Evolutionary conservation across 2,888 invertebrate species (phyloP).

Genomic region (Pandemis cinnamomeana): DNA sequence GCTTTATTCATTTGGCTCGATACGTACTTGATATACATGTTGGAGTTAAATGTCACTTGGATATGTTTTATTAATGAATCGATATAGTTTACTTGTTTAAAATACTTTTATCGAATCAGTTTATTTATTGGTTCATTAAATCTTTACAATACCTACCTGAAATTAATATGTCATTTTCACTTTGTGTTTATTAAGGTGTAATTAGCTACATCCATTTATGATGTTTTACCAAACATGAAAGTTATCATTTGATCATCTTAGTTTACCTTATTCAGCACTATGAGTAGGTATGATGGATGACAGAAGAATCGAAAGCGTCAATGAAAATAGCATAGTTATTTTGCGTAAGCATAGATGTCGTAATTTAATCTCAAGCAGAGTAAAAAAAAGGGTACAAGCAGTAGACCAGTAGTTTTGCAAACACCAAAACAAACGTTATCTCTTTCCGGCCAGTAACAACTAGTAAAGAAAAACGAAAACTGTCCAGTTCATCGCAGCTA

Average conservation of each 20-base stretch:
- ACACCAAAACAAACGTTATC: not conserved
- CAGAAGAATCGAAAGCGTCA: no score
- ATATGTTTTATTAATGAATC: not conserved
- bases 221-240: no score
- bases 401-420: no score
- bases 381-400: not conserved
- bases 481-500: slow-evolving; percentile 51
- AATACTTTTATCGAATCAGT: not conserved
- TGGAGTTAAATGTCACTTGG: slow-evolving; percentile 19
- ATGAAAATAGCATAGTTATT: no score
- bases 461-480: slow-evolving; percentile 41
- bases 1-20: slow-evolving; percentile 17
- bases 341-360: not conserved
- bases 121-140: no score
- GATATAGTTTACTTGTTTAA: not conserved
- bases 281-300: no score
- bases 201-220: no score
- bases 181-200: no score
- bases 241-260: no score
- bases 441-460: slow-evolving; percentile 22
- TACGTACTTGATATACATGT: slow-evolving; percentile 22
- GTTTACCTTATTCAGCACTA: no score
- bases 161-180: no score
- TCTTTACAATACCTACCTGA: no score
- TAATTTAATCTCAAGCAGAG: not conserved